Evolutionary conservation across 2,797 vertebrate species (phyloP).

Genomic region (Sebastes miniatus): DNA sequence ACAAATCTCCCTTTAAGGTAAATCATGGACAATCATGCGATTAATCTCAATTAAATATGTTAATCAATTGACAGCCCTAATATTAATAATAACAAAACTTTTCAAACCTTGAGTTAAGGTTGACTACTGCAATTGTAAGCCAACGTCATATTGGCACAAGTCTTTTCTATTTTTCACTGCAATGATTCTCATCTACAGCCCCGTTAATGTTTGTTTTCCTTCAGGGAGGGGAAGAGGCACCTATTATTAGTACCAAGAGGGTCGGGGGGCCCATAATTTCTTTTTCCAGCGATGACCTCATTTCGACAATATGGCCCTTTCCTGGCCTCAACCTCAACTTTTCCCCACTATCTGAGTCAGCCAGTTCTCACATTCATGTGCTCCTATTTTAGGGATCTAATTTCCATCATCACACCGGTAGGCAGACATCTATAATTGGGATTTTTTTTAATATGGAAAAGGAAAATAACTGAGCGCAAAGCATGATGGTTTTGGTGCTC

Average conservation of each 20-base stretch:
- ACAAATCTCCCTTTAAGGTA: too few relatives aligned
- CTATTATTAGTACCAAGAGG: conserved; percentile 36
- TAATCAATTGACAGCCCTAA: too few relatives aligned
- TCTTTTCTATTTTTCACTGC: neutral
- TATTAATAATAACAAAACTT: neutral
- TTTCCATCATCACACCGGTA: conserved; percentile 48
- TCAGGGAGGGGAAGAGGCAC: conserved; percentile 13
- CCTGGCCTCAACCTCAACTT: conserved; percentile 54
- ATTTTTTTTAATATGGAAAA: conserved; percentile 50
- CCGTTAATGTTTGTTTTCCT: conserved; percentile 56
- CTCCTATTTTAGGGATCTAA: conserved; percentile 58
- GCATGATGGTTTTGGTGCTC: neutral
- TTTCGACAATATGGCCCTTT: conserved; percentile 45
- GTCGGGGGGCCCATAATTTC: conserved; percentile 22
- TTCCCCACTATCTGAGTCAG: conserved; percentile 64
- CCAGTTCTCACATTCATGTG: conserved; percentile 32
- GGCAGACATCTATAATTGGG: conserved; percentile 34
- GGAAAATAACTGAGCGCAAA: conserved; percentile 17
- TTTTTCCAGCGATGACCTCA: conserved; percentile 71
- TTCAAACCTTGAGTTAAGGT: neutral
- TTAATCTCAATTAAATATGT: too few relatives aligned
- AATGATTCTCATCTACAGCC: conserved; percentile 23
- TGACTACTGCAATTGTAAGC: neutral
- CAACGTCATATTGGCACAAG: neutral
- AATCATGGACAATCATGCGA: too few relatives aligned